Evolutionary conservation across 92 coral and sea anemone genomes (phyloP).

Genomic region (Palythoa caribaeorum): DNA sequence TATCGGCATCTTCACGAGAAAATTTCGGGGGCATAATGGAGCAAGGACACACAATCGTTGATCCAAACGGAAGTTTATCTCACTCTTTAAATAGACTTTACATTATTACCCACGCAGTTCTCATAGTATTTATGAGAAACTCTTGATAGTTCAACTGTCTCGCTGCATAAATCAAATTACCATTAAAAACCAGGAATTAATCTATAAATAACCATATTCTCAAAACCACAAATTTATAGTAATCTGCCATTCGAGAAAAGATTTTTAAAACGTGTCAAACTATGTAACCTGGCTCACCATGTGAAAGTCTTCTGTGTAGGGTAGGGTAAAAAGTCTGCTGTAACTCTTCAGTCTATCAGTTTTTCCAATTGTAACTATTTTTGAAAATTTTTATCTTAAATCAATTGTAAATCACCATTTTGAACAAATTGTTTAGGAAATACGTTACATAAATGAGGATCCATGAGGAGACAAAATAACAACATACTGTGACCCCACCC

Average conservation of each 20-base stretch:
- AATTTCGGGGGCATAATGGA: constrained; percentile 82
- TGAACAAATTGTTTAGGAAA: background rate
- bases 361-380: background rate
- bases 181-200: background rate
- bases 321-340: background rate
- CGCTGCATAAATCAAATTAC: background rate
- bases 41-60: background rate
- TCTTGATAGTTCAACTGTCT: background rate
- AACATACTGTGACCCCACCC: background rate
- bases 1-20: constrained; percentile 73
- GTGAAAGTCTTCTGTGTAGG: background rate
- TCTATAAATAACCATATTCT: background rate
- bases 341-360: background rate
- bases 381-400: background rate
- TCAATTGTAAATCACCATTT: background rate
- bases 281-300: constrained; percentile 27
- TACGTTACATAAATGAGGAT: background rate
- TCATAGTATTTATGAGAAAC: background rate
- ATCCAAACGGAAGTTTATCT: background rate
- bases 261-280: constrained; percentile 31
- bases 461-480: background rate
- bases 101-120: constrained; percentile 5
- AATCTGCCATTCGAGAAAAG: background rate
- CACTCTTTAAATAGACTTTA: background rate
- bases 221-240: no score